phyloP scores from a whole-genome alignment of 2,888 invertebrate species.

The Synergus umbraculus region DNA sequence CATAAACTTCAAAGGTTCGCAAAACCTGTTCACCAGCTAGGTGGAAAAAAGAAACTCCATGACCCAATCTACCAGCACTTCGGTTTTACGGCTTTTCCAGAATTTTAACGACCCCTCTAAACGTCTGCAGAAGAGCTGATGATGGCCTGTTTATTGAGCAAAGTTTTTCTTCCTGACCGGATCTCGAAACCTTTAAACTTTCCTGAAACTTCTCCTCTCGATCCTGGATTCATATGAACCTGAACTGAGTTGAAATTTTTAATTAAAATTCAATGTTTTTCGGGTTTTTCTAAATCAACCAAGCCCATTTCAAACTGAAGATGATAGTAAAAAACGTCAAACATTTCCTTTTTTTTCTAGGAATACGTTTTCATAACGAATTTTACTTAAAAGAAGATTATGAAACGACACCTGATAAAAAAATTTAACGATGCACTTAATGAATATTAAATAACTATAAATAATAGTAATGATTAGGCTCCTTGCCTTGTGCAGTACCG shows the following conservation, averaged over 20 bases:
- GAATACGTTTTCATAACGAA: constrained; percentile 13
- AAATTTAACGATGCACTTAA: constrained; percentile 38
- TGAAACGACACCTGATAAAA: constrained; percentile 33
- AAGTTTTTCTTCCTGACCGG: constrained; percentile 41
- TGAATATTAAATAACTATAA: constrained; percentile 41
- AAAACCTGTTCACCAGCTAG: background rate
- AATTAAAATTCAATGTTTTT: no score
- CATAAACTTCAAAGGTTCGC: constrained; percentile 64
- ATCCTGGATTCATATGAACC: no score
- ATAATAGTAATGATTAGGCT: constrained; percentile 35
- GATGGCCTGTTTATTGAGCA: constrained; percentile 63
- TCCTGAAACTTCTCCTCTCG: background rate
- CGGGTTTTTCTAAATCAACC: background rate
- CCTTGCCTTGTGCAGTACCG: constrained; percentile 30
- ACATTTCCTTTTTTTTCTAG: background rate
- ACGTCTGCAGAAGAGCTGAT: constrained; percentile 62
- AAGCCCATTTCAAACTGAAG: no score
- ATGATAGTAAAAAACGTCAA: background rate
- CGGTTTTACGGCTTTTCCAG: constrained; percentile 73
- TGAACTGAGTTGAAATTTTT: no score
- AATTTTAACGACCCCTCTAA: constrained; percentile 72
- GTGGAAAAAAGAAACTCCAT: constrained; percentile 43
- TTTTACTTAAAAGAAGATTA: constrained; percentile 27
- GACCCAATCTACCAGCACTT: constrained; percentile 53
- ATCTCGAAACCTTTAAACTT: background rate